A percentile compares a stretch with the other conserved stretches of the same genome.
These are phyloP conservation scores for Etia nguti DNA, from an alignment of 2,113 vertebrate genomes.

Conservation along the genomic window DNA sequence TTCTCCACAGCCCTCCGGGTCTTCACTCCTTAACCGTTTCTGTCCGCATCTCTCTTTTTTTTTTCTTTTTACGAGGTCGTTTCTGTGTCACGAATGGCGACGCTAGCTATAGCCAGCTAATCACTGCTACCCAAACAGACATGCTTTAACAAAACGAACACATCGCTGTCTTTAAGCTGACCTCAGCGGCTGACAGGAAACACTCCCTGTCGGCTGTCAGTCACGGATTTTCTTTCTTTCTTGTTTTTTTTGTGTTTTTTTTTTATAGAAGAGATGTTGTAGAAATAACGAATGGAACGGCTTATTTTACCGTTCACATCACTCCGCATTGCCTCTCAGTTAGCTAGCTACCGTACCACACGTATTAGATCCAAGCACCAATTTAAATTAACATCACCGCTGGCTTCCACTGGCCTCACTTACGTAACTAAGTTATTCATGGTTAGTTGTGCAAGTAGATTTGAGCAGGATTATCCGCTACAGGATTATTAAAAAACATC, in stretches of 20 bases:
- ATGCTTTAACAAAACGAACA: not conserved
- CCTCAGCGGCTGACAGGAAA: not conserved
- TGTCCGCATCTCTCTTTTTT: not conserved
- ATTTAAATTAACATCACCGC: not conserved
- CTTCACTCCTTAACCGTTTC: not conserved
- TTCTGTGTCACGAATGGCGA: constrained; percentile 14
- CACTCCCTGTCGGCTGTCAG: not conserved
- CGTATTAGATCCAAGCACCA: not conserved
- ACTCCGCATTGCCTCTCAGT: not conserved
- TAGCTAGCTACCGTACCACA: not conserved
- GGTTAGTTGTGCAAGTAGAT: constrained; percentile 39
- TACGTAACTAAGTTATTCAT: constrained; percentile 33
- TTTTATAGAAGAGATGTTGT: not conserved
- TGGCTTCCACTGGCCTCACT: not conserved
- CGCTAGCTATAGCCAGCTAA: constrained; percentile 18
- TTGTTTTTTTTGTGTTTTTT: not conserved
- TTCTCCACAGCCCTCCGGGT: rapidly evolving
- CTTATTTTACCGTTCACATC: not conserved
- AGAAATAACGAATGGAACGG: not conserved
- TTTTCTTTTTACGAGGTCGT: not conserved
- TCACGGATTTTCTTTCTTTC: not conserved
- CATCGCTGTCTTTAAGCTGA: not conserved
- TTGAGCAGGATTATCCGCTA: constrained; percentile 45
- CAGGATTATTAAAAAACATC: not conserved
- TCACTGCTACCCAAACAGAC: constrained; percentile 1